These are phyloP conservation scores for Epizoanthus ramosus DNA, from an alignment of 92 coral and sea anemone genomes.

Conservation along the genomic window DNA sequence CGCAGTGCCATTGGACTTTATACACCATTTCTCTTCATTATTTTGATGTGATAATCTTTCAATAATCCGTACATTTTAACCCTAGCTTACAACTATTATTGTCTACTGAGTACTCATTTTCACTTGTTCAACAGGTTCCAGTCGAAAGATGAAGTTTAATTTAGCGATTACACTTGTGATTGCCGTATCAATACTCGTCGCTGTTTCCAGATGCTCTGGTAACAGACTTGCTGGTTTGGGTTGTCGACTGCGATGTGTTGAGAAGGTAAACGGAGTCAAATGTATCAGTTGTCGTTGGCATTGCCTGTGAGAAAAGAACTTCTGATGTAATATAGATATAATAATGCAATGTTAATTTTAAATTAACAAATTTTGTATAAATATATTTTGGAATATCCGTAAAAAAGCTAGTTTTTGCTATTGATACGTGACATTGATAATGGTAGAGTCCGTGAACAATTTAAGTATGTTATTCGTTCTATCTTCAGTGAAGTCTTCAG, in stretches of 20 bases:
- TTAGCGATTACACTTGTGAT: background rate
- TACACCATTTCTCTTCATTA: background rate
- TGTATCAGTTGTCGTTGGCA: background rate
- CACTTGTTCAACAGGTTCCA: conserved; percentile 7
- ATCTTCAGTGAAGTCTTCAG: too few species aligned
- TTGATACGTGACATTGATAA: too few species aligned
- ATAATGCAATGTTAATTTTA: too few species aligned
- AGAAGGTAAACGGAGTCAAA: background rate
- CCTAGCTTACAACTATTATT: background rate
- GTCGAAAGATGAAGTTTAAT: background rate
- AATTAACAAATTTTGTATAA: too few species aligned
- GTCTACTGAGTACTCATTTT: background rate
- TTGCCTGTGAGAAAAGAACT: background rate
- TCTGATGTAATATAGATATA: background rate
- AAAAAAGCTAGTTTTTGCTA: too few species aligned
- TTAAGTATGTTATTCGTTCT: too few species aligned
- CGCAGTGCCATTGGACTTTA: background rate
- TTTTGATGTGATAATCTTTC: background rate
- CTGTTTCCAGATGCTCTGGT: background rate
- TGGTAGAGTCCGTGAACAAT: too few species aligned
- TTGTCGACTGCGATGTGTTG: background rate
- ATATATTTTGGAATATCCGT: too few species aligned
- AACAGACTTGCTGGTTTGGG: too few species aligned
- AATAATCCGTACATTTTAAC: background rate
- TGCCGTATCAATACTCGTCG: background rate